phyloP scores from a whole-genome alignment of 2,113 vertebrate species.

The Malaclemys terrapin region DNA sequence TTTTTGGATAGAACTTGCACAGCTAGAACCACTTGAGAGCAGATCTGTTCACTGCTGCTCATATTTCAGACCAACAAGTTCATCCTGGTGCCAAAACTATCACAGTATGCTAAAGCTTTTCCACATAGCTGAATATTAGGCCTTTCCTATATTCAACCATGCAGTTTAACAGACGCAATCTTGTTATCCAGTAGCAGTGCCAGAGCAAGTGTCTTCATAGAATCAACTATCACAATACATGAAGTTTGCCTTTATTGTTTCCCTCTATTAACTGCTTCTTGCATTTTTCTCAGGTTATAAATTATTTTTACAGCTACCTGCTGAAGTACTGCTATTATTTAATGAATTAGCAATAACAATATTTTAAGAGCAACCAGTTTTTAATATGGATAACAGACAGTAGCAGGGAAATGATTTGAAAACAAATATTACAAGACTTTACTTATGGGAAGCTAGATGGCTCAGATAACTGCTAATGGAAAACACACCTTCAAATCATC shows the following conservation, averaged over 20 bases:
- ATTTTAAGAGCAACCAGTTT: background rate
- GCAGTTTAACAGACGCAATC: background rate
- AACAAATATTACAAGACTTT: background rate
- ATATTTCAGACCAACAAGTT: background rate
- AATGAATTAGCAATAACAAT: background rate
- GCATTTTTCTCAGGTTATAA: background rate
- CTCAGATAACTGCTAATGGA: background rate
- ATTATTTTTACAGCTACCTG: background rate
- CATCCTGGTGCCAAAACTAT: background rate
- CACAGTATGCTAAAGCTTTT: background rate
- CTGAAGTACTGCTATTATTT: background rate
- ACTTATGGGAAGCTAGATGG: background rate
- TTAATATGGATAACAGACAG: background rate
- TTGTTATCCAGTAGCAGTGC: background rate
- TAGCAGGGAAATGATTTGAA: background rate
- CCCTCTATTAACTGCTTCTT: background rate
- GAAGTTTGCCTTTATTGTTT: background rate
- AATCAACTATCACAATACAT: background rate
- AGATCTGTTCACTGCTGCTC: background rate
- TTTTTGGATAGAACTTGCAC: background rate
- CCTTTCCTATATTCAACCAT: background rate
- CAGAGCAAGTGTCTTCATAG: background rate
- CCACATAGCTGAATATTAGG: background rate
- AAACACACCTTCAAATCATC: background rate
- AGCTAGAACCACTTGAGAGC: background rate